Base-by-base conservation (phyloP, 2,888 invertebrate genomes). In the Hirtodrosophila histrioides region DNA sequence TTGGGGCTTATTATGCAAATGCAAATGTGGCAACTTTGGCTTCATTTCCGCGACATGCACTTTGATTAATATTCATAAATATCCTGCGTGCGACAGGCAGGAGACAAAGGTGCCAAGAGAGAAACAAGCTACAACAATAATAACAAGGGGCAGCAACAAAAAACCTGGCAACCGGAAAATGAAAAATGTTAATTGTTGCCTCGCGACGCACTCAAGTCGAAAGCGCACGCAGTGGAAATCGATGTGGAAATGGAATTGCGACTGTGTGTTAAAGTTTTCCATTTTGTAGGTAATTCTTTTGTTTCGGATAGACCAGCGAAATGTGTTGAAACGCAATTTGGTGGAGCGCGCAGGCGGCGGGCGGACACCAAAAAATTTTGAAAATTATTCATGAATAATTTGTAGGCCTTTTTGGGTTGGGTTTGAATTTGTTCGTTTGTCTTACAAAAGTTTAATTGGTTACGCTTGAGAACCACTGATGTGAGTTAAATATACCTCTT, bases 1-100 rank as follows among this genome's bases (percentile, higher is more conserved):
- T 31, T 36, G 40, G 33, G 58, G 40, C 48, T 41, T 17, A 43
- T 31, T 37, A 58, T 58, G 66, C 53, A 60, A 62, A 78, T 75
- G 74, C 51, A 56, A 64, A 64, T 58, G 44, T 43, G 54, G 57
- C 48, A 64, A 62, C 44, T 77, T 76, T 46, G 31, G 11, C 44
- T 78, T 71, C 65, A 69, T 69, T 76, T 75, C 78, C 75, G 79
- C 75, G 67, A 68, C 77, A 75, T 78, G 73, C 75, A 72, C 72
- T 57, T 69, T 69, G 80, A 75, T 84, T 84, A 88, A 88, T 87
- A 86, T 86, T 82, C 86, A 86, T 80, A 86, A 85, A 86, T 83
- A 80, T 82, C 73, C 78, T 66, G 69, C 60, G 50, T 46, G 65
- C 66, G 37, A 53, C 68, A 57, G 74, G 17, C 74, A 27, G 36